Base-by-base conservation (phyloP, 2,797 vertebrate genomes). In the Salarias fasciatus region DNA sequence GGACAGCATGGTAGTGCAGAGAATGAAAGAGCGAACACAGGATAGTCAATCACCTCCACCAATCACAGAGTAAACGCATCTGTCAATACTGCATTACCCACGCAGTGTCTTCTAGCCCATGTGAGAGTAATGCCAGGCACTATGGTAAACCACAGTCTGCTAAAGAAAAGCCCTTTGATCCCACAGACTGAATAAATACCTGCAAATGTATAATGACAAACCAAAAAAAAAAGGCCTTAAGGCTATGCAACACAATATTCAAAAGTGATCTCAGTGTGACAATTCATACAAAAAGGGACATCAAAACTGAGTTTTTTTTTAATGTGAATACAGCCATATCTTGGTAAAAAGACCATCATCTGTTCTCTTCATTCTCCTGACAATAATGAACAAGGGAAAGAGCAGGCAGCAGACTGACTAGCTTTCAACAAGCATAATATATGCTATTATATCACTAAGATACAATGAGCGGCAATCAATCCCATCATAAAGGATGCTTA, bases 391-490 rank as follows among this genome's bases (percentile, higher is more conserved):
- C 54, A 69, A 38, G 24, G 29, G 43, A n/a, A n/a, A n/a, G 55
- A 10, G 62, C 6, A 29, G 45, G 49, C 60, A 69, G 15, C 52
- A 15, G n/a, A 31, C 37, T 10, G 51, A 69, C 65, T 9, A 45
- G 61, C 53, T 78, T 66, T 83, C 53, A 77, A 56, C 60, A 69
- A 60, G 30, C 62, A 61, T 53, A 18, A 59, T 73, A 61, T 64
- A 51, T 63, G 30, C 54, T 52, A 15, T 41, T 67, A 30, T 53
- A 31, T 31, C 51, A 69, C 38, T 3, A 18, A 54, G 47, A 57
- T 64, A 68, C 59, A 80, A 62, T 63, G 41, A 56, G 40, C 52
- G 50, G 63, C 53, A 56, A 47, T 29, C 46, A 56, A 47, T 29
- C 46, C 56, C 36, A 33, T 52, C 50, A 70, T 63, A 83, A 72